Percentiles rank a stretch among this genome's conserved stretches.
Conservation (phyloP, 2,888 invertebrate species). For the Parascotia fuliginaria region DNA sequence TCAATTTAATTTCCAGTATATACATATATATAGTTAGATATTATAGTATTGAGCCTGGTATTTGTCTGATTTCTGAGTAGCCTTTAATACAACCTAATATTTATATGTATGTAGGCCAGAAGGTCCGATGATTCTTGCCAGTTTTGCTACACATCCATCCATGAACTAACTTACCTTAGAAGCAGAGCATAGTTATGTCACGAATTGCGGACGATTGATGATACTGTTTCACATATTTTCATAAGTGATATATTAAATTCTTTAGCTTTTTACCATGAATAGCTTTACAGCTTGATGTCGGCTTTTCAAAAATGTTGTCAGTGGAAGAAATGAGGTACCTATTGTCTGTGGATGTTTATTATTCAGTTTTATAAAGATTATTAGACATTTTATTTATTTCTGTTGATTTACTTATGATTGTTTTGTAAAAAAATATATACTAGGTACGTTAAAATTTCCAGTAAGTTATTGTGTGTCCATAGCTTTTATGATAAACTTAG, state of each 20-base stretch:
- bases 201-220: slow-evolving; percentile 70
- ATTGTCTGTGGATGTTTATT: slow-evolving; percentile 76
- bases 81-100: slow-evolving; percentile 61
- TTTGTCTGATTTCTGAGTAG: slow-evolving; percentile 74
- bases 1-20: slow-evolving; percentile 65
- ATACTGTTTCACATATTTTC: slow-evolving; percentile 74
- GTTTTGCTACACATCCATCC: slow-evolving; percentile 80
- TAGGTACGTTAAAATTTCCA: slow-evolving; percentile 51
- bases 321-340: slow-evolving; percentile 82
- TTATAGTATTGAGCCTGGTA: slow-evolving; percentile 73
- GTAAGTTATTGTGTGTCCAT: slow-evolving; percentile 63
- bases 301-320: slow-evolving; percentile 83
- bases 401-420: slow-evolving; percentile 54
- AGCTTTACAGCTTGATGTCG: slow-evolving; percentile 83
- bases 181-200: slow-evolving; percentile 68
- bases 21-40: slow-evolving; percentile 65
- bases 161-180: slow-evolving; percentile 73
- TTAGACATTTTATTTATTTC: slow-evolving; percentile 61
- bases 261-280: slow-evolving; percentile 76
- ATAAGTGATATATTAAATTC: slow-evolving; percentile 76
- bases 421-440: slow-evolving; percentile 61
- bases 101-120: slow-evolving; percentile 49
- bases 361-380: slow-evolving; percentile 45
- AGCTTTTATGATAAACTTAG: slow-evolving; percentile 57
- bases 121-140: slow-evolving; percentile 77